Evolutionary conservation across 2,888 invertebrate species (phyloP).

Genomic region (Leptarthrus brevirostris): DNA sequence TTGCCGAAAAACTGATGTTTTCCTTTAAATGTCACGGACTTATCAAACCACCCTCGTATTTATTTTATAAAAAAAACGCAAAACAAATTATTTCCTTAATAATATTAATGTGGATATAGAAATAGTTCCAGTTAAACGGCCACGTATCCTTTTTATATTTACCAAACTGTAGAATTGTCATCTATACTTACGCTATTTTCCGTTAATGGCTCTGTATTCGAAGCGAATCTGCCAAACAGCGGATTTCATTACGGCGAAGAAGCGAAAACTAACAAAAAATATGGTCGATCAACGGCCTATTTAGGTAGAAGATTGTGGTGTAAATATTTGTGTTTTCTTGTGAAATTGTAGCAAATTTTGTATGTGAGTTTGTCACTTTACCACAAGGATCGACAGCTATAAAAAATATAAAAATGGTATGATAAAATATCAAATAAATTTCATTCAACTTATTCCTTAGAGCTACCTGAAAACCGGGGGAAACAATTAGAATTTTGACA

Average conservation of each 20-base stretch:
- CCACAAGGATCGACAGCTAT: background rate
- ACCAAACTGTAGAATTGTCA: no score
- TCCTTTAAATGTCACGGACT: no score
- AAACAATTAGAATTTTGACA: slow-evolving; percentile 41
- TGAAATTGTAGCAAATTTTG: slow-evolving; percentile 7
- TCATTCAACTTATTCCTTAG: slow-evolving; percentile 30
- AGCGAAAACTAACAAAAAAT: slow-evolving; percentile 41
- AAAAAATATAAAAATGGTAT: slow-evolving; percentile 32
- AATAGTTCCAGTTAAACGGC: no score
- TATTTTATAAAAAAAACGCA: no score
- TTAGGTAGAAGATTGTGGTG: slow-evolving; percentile 36
- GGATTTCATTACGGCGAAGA: background rate
- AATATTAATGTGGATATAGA: no score
- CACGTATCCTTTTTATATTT: no score
- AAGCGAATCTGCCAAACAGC: no score
- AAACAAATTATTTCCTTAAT: no score
- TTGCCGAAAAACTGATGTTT: no score
- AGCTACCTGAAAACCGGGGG: slow-evolving; percentile 4
- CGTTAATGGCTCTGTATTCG: no score
- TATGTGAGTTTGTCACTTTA: slow-evolving; percentile 25
- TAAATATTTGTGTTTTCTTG: slow-evolving; percentile 40
- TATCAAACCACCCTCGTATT: no score
- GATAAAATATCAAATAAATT: background rate
- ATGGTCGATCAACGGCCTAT: slow-evolving; percentile 45
- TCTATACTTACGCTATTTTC: no score